These are phyloP conservation scores for Holacanthus passer DNA, from an alignment of 2,113 vertebrate species.

Conservation along the genomic window DNA sequence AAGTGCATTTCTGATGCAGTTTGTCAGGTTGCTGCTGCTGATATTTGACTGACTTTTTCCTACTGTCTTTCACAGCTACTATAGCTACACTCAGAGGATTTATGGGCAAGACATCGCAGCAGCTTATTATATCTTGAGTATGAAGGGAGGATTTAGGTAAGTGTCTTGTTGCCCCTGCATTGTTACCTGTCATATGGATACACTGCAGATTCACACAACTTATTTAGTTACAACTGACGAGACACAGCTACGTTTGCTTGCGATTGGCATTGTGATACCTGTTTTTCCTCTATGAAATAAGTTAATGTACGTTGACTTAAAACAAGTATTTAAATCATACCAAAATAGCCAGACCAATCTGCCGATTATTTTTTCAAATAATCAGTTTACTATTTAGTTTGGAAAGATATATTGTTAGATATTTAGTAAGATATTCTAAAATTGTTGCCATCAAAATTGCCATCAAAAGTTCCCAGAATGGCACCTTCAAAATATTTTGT, in stretches of 20 bases:
- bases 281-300: neutral
- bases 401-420: no score
- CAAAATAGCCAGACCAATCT: no score
- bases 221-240: neutral
- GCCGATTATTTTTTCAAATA: neutral
- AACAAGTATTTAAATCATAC: neutral
- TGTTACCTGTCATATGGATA: neutral
- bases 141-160: slow-evolving; percentile 88
- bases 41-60: neutral
- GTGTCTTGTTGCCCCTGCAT: neutral
- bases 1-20: neutral
- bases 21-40: neutral
- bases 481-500: no score
- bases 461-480: no score
- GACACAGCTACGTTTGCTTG: no score
- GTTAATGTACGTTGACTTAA: no score
- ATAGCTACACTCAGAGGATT: slow-evolving; percentile 19
- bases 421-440: neutral
- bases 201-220: neutral
- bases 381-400: neutral
- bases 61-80: slow-evolving; percentile 75
- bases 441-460: no score
- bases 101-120: slow-evolving; percentile 80
- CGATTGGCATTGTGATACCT: no score
- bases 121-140: slow-evolving; percentile 81